Conservation (phyloP, 2,888 invertebrate species). For the Protonemura montana region DNA sequence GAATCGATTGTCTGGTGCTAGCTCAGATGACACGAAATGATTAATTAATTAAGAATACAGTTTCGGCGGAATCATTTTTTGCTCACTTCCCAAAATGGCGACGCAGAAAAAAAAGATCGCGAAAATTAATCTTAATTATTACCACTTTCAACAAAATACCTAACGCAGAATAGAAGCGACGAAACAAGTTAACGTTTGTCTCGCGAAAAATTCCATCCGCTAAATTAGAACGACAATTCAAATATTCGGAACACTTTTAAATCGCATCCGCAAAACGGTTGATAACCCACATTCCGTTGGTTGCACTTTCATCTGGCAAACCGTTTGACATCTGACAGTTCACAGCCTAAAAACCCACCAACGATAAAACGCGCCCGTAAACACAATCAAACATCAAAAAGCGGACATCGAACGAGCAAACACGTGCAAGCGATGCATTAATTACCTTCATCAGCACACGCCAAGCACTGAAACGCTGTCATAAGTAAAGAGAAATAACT, state of each 20-base stretch:
- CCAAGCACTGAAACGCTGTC: neutral
- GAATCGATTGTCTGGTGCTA: too few species aligned
- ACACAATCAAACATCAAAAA: neutral
- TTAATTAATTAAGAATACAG: neutral
- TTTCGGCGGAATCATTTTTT: neutral
- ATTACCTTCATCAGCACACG: neutral
- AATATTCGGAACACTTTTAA: neutral
- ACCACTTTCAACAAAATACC: neutral
- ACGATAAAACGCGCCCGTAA: neutral
- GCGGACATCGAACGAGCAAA: neutral
- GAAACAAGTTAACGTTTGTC: neutral
- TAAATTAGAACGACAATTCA: neutral
- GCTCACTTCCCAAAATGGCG: conserved; percentile 12
- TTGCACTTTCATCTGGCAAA: neutral
- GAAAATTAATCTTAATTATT: neutral
- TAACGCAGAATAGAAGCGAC: neutral
- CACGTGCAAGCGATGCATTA: neutral
- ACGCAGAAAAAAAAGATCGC: neutral
- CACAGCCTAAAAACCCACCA: neutral
- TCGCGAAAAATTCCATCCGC: too few species aligned
- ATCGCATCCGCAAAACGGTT: neutral
- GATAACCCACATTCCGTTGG: neutral
- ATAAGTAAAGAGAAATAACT: neutral
- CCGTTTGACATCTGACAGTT: neutral
- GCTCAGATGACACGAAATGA: neutral